Evolutionary conservation across 1,140 invertebrate genomes (phyloP).

Genomic region (Trachymyrmex septentrionalis): DNA sequence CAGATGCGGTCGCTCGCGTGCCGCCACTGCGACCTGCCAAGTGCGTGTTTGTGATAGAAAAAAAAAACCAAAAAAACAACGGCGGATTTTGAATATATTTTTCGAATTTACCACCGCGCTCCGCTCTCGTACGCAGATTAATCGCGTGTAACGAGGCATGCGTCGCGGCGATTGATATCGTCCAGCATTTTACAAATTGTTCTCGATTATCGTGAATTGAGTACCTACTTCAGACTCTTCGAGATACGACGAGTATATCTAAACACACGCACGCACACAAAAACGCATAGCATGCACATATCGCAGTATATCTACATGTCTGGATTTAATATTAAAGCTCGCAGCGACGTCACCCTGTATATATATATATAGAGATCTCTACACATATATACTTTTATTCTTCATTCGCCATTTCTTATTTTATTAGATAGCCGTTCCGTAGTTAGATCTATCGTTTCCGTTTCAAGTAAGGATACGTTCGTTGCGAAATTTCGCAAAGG

Average conservation of each 20-base stretch:
- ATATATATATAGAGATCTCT: too few relatives aligned
- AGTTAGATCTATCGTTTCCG: constrained; percentile 1
- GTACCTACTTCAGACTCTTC: constrained; percentile 8
- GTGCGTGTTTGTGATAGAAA: constrained; percentile 7
- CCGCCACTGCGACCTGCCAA: constrained; percentile 7
- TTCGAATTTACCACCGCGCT: background rate
- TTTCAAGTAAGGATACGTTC: too few relatives aligned
- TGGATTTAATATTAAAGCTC: constrained; percentile 1
- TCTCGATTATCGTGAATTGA: constrained; percentile 30
- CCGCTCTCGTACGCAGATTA: constrained; percentile 24
- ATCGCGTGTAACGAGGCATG: constrained; percentile 25
- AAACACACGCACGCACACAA: too few relatives aligned
- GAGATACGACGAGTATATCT: constrained; percentile 9
- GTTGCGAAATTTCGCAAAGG: background rate
- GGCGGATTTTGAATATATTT: constrained; percentile 39
- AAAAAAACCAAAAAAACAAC: background rate
- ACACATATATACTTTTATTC: too few relatives aligned
- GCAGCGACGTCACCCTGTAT: background rate
- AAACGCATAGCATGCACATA: background rate
- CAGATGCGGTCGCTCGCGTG: constrained; percentile 48
- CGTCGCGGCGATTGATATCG: constrained; percentile 33
- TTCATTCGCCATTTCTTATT: constrained; percentile 15
- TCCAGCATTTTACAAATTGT: constrained; percentile 50
- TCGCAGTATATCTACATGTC: background rate
- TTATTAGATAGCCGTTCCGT: constrained; percentile 12